Base-by-base conservation (phyloP, 2,113 vertebrate genomes). In the Empidonax traillii region DNA sequence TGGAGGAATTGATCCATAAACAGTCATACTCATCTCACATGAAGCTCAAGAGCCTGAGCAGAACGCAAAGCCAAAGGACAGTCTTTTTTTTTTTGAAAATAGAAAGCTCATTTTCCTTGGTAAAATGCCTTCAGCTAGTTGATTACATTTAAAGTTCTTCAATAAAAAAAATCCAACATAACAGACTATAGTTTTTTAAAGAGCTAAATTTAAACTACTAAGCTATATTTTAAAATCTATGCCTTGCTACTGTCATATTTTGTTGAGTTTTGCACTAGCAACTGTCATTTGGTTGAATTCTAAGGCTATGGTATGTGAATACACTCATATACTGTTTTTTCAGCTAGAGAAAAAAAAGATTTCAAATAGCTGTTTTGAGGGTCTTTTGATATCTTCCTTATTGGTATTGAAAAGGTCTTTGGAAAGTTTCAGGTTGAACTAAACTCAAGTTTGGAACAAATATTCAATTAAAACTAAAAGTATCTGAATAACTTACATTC, bases 111-210 rank as follows among this genome's bases (percentile, higher is more conserved):
- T 46, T 85, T 94, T 78, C 47, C 28, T 56, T 33, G 3, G 15
- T 23, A 63, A 93, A 7, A 30, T 52, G 18, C 65, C 18, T 73
- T 87, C 5, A 79, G 20, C 7, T 31, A 8, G 10, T 49, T 52
- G 27, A 81, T 66, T 62, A 20, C 1, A 16, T 79, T 47, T 67
- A 37, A 13, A 67, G 14, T 12, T 46, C 52, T 87, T 33, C 1
- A 39, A 37, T 75, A 10, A 21, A 66, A 68, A 31, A 8, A 1
- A 0, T 2, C 18, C 21, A 49, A 15, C 4, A 10, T 43, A 39
- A 58, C 4, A 77, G 43, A 65, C 13, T 41, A 30, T 4, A 67
- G 13, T 31, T 82, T 75, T 76, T 30, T 24, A 82, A 69, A 73
- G 8, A 66, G 6, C 2, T 80, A 58, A 85, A 85, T 58, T 19